Evolutionary conservation across 2,113 vertebrate genomes (phyloP).

Genomic region (Bufo bufo): DNA sequence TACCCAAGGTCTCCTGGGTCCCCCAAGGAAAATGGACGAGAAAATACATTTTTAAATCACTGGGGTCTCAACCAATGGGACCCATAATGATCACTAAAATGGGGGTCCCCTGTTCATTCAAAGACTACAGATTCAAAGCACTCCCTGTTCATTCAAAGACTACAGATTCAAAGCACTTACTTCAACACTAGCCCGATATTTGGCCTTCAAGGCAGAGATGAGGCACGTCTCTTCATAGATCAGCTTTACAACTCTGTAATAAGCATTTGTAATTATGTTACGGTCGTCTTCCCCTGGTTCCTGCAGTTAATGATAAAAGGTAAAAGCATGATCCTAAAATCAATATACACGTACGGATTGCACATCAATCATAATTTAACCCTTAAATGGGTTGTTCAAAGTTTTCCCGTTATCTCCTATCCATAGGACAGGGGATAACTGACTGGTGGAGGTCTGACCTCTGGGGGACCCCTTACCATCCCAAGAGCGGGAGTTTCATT

Average conservation of each 20-base stretch:
- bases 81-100: no score
- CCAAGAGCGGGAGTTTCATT: no score
- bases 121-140: background rate
- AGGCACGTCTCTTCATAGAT: constrained; percentile 69
- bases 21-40: no score
- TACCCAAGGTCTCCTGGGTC: no score
- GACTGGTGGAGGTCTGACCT: no score
- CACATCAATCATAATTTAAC: background rate
- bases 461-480: no score
- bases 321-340: background rate
- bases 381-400: no score
- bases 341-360: background rate
- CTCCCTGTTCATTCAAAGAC: background rate
- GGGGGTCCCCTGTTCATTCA: no score
- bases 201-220: constrained; percentile 66
- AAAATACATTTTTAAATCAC: no score
- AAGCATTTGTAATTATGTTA: constrained; percentile 68
- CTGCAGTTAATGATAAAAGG: constrained; percentile 64
- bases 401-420: no score
- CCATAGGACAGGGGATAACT: no score
- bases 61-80: no score
- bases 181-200: constrained; percentile 70
- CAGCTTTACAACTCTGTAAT: constrained; percentile 64
- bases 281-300: constrained; percentile 68
- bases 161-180: constrained; percentile 60